These are phyloP conservation scores for Polypedilum vanderplanki DNA, from an alignment of 1,140 invertebrate species.

Conservation along the genomic window DNA sequence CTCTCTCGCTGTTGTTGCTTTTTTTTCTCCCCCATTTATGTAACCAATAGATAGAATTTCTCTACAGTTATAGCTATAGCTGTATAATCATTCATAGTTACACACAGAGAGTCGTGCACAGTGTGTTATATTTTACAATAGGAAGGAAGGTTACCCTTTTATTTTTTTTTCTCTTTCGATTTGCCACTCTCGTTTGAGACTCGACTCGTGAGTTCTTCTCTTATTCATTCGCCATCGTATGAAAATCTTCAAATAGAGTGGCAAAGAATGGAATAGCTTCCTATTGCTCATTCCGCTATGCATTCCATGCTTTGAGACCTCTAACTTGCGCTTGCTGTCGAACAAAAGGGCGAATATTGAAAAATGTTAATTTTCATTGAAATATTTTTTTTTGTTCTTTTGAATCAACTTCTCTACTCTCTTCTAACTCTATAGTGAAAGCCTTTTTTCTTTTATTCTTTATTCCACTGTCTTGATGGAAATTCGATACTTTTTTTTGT, in stretches of 20 bases:
- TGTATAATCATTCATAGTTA: constrained; percentile 1
- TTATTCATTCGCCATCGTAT: too few species aligned
- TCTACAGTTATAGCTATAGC: not conserved
- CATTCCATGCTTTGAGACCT: too few species aligned
- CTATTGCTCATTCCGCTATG: too few species aligned
- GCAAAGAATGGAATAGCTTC: too few species aligned
- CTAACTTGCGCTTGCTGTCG: too few species aligned
- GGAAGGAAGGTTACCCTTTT: not conserved
- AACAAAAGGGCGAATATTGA: too few species aligned
- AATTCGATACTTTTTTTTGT: constrained; percentile 18
- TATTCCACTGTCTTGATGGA: not conserved
- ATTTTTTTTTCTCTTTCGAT: too few species aligned
- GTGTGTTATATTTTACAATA: constrained; percentile 5
- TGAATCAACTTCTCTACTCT: not conserved
- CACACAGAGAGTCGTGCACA: not conserved
- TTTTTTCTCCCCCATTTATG: not conserved
- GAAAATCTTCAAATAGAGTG: too few species aligned
- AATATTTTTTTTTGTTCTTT: too few species aligned
- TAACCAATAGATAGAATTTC: constrained; percentile 19
- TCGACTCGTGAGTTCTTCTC: too few species aligned
- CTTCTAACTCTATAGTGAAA: constrained; percentile 3
- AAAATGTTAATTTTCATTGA: too few species aligned
- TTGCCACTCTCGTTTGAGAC: too few species aligned
- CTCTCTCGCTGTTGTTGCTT: not conserved
- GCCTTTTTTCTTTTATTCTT: not conserved